Base-by-base conservation (phyloP, 2,888 invertebrate species). In the Apotomis turbidana region DNA sequence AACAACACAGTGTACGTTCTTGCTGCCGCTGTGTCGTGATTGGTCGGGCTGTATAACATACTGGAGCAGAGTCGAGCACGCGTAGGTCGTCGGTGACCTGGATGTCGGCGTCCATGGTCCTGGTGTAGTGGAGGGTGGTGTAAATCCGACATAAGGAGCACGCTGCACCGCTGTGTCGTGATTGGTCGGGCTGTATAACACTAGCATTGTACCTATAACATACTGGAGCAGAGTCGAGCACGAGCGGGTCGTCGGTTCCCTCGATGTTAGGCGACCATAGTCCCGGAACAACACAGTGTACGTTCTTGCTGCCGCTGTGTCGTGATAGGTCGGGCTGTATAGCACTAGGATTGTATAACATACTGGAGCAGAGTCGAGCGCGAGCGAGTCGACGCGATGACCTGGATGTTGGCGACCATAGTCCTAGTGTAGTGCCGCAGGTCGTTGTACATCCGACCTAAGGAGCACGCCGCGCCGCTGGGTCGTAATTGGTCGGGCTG, bases 111-210 rank as follows among this genome's bases (percentile, higher is more conserved):
- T 89, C 85, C 0, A 84, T 73, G 0, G 74, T 52, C 0, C 76
- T 78, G 0, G 87, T 84, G 74, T 85, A 90, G 77, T 90, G 85
- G 0, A 93, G 81, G 0, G 92, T 87, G 83, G 86, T 89, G 78
- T 83, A 85, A 0, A 82, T 83, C 0, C 90, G 85, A 0, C 89
- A 88, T 2, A 92, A 59, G 0, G 92, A 87, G 0, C 92, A 82
- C 2, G 90, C 85, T 0, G 90, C 87, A 90, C 86, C 0, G 82
- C 79, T 3, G 79, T 68, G 77, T 92, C 92, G 1, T 77, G 76
- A 75, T 93, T 90, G 5, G 90, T 72, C 0, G 90, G 90, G 73
- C 91, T 90, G 83, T 91, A 91, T 9, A 91, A n/a, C n/a, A n/a
- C n/a, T 83, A 76, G 0, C 0, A 15, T 15, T 15, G 15, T 15